Evolutionary conservation across 2,113 vertebrate genomes (phyloP), one percentile per base, ranked within the genome.

Genomic region (Danio rerio): DNA sequence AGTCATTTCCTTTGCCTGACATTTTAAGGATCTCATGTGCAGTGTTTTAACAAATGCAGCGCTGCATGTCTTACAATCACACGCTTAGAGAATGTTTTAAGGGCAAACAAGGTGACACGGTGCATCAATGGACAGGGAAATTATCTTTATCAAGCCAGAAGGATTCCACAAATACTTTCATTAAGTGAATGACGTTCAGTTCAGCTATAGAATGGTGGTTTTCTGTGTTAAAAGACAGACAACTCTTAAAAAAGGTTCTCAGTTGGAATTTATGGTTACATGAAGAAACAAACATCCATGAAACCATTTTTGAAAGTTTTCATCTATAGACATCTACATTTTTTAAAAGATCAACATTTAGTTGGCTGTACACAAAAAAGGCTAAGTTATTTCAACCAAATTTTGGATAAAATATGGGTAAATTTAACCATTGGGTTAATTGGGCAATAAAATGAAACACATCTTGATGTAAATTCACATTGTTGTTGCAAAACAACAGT

Each of bases 1-100:
- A 83, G 68, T 31, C 81, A 65, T 84, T 86, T 86, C 85, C 85
- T 79, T 58, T 13, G 6, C 15, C 49, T 21, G 47, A 52, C 56
- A 0, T 15, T n/a, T 8, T 31, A 11, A 18, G 31, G 12, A 0
- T 13, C 16, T 11, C 45, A 11, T 42, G n/a, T 12, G 21, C 62
- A 31, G 15, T 21, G 71, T 47, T 45, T 45, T 43, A 16, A 52
- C 61, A 61, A 18, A 70, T 52, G 58, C 8, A 45, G 56, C 63
- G 45, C 12, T 1, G 66, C 43, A 43, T 43, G 52, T 42, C 18
- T 18, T 61, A 61, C 20, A 20, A 21, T 12, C 9, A 61, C 62
- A 63, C 21, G 49, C 21, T 63, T 8, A 63, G 61, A 21, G 21
- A 42, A 11, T 5, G 11, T 7, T 40, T 15, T 40, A 21, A 63